phyloP scores from a whole-genome alignment of 2,888 invertebrate species.

The Apomyelois bistriatella region DNA sequence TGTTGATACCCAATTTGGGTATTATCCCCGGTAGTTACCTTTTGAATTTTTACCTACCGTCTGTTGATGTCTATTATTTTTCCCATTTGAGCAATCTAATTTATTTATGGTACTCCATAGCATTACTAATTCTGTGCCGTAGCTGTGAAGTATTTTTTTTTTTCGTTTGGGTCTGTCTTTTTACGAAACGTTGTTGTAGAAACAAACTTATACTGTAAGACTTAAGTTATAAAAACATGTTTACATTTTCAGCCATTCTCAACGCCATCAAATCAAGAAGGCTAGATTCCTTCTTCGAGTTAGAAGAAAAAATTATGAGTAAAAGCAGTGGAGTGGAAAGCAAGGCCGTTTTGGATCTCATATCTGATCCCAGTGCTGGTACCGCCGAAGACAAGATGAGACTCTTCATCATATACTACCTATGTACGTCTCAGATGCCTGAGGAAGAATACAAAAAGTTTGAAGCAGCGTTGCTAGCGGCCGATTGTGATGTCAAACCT shows the following conservation, averaged over 20 bases:
- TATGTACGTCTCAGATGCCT: conserved; percentile 89
- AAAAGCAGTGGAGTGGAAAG: conserved; percentile 86
- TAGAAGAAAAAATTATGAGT: conserved; percentile 98
- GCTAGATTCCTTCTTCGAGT: conserved; percentile 97
- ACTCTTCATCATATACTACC: conserved; percentile 94
- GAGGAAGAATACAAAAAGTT: conserved; percentile 92
- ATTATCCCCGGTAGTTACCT: too few relatives aligned
- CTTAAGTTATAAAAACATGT: too few relatives aligned
- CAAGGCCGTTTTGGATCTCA: conserved; percentile 91
- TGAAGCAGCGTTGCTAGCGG: conserved; percentile 86
- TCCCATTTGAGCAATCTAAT: too few relatives aligned
- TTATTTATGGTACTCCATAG: too few relatives aligned
- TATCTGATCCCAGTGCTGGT: conserved; percentile 92
- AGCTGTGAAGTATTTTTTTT: too few relatives aligned
- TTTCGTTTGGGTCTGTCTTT: too few relatives aligned
- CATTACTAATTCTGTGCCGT: too few relatives aligned
- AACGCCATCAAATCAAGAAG: conserved; percentile 93
- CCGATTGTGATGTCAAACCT: conserved; percentile 92
- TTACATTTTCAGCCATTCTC: conserved; percentile 80
- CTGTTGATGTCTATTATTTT: too few relatives aligned
- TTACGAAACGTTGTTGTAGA: too few relatives aligned
- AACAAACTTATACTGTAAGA: too few relatives aligned
- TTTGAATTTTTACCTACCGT: too few relatives aligned
- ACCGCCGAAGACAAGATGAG: conserved; percentile 95
- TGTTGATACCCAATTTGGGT: too few relatives aligned